Conservation (phyloP, 1,140 invertebrate genomes). For the Aporrectodea caliginosa region DNA sequence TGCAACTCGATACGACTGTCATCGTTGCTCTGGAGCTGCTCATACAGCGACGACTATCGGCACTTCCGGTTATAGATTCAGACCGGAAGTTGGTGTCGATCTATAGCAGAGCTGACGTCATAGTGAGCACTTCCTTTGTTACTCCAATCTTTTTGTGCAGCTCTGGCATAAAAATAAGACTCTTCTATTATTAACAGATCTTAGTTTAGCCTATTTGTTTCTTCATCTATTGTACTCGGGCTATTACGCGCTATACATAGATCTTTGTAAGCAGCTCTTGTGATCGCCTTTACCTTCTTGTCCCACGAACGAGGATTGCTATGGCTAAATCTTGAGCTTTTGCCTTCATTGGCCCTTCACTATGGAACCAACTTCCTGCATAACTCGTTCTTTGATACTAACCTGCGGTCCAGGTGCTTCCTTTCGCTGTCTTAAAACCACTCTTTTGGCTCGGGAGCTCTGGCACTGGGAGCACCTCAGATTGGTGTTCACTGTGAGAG, state of each 20-base stretch:
- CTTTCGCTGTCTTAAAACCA: too few relatives aligned
- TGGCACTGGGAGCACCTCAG: too few relatives aligned
- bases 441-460: too few relatives aligned
- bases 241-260: background rate
- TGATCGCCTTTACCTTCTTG: background rate
- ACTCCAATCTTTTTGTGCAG: background rate
- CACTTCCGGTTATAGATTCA: background rate
- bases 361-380: too few relatives aligned
- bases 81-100: background rate
- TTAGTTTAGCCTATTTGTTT: too few relatives aligned
- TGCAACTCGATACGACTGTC: background rate
- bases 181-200: background rate
- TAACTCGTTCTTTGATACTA: too few relatives aligned
- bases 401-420: too few relatives aligned
- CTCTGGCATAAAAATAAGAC: too few relatives aligned
- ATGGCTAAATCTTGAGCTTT: too few relatives aligned
- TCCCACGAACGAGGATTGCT: background rate
- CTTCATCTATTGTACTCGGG: background rate
- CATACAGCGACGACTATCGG: background rate
- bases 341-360: too few relatives aligned
- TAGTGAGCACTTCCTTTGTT: background rate
- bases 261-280: too few relatives aligned
- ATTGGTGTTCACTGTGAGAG: too few relatives aligned
- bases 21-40: background rate
- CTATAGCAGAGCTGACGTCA: background rate